Base-by-base conservation (phyloP, 92 coral and sea anemone genomes). In the Porites rus region DNA sequence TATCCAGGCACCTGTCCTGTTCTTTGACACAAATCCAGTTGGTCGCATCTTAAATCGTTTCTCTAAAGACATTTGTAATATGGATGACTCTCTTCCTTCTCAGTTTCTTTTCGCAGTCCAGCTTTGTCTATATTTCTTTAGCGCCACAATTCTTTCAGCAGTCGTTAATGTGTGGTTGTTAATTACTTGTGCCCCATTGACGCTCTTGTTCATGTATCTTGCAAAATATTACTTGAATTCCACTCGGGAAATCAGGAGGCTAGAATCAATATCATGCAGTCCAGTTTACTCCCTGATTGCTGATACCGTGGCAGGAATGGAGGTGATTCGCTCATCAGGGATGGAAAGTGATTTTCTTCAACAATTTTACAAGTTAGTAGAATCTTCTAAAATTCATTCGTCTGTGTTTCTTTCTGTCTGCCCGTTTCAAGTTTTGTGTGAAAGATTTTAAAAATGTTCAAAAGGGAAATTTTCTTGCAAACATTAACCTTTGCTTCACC, bases 161-260 rank as follows among this genome's bases (percentile, higher is more conserved):
- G 81, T 25, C n/a, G 69, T 92, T 20, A 86, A 88, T 65, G 84
- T 80, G 10, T 88, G 84, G 89, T 54, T 91, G 85, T 75, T 85
- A 16, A 69, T 92, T 25, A 79, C 87, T 43, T 86, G 80, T 50
- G 61, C 82, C 6, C 95, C 95, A 10, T 77, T 92, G 10, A 72
- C 82, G 43, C 21, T 67, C 14, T 20, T 85, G 69, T 88, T 85
- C 43, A 22, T 90, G 14, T 86, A 72, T 60, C 75, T 90, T 56
- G 84, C 90, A 70, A 83, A 82, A 77, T 86, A 90, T 28, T 86
- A 90, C 63, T 76, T 90, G 72, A 86, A 90, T 68, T 85, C 93
- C 25, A 73, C 90, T 3, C 66, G 93, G 53, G 90, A 90, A 74
- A 75, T 90, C 51, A 86, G 87, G 75, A 74, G 93, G 28, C 72